These are phyloP conservation scores for Falco peregrinus DNA, from an alignment of 2,797 vertebrate species.

Conservation along the genomic window DNA sequence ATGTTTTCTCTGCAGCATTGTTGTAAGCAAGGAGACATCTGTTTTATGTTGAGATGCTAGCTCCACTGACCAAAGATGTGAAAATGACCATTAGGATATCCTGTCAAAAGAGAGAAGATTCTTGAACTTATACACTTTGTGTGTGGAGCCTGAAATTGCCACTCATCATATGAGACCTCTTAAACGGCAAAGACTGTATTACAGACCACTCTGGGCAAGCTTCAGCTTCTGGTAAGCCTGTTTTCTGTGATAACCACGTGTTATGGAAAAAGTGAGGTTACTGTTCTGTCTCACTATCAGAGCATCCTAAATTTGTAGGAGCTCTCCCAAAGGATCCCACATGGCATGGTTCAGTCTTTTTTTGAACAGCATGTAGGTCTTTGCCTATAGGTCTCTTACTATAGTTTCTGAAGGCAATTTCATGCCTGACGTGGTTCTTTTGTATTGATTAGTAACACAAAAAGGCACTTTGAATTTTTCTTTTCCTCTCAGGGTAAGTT, in stretches of 20 bases:
- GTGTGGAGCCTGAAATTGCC: neutral
- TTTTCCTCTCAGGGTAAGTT: neutral
- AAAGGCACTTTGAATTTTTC: neutral
- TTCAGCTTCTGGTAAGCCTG: neutral
- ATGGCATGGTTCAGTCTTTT: neutral
- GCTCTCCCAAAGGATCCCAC: neutral
- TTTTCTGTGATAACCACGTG: neutral
- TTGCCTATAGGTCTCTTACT: neutral
- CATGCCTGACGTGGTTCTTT: neutral
- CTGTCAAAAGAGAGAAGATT: neutral
- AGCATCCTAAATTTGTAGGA: neutral
- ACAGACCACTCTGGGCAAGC: neutral
- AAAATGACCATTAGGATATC: neutral
- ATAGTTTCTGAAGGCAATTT: neutral
- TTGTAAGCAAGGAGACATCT: neutral
- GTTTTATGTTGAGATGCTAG: neutral
- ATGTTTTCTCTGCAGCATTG: neutral
- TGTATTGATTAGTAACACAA: neutral
- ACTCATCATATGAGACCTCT: neutral
- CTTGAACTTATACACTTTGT: neutral
- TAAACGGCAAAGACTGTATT: neutral
- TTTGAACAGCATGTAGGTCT: neutral
- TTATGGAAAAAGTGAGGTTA: neutral
- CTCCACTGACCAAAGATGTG: neutral
- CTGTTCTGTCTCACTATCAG: neutral